phyloP scores from a whole-genome alignment of 2,113 vertebrate genomes.

The Strix uralensis region DNA sequence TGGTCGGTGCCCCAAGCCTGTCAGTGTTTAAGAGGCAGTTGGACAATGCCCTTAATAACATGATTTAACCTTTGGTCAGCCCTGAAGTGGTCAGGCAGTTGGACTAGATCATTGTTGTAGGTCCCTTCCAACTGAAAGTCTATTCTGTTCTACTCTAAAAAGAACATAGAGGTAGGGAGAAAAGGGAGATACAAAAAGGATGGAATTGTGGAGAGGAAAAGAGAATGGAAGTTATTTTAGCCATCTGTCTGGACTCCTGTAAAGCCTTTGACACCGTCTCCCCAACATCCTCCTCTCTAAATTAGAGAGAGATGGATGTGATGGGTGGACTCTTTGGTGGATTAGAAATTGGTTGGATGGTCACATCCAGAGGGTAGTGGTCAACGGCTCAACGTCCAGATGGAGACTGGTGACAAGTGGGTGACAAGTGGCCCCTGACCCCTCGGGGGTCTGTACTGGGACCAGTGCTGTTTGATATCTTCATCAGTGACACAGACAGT shows the following conservation, averaged over 20 bases:
- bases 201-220: neutral
- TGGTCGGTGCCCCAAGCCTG: neutral
- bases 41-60: neutral
- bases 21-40: neutral
- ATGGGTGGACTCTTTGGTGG: neutral
- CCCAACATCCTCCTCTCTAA: neutral
- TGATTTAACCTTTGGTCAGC: neutral
- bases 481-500: neutral
- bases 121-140: neutral
- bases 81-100: neutral
- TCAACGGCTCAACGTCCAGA: neutral
- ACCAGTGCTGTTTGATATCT: neutral
- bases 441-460: neutral
- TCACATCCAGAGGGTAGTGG: neutral
- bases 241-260: neutral
- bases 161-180: neutral
- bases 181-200: neutral
- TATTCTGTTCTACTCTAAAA: neutral
- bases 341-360: neutral
- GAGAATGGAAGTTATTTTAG: neutral
- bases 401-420: fast-evolving
- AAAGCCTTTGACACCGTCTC: neutral
- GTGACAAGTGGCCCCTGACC: neutral
- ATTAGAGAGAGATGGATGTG: too few species aligned
- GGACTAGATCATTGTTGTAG: too few species aligned